phyloP scores from a whole-genome alignment of 2,888 invertebrate species.

The Clusia tigrina region DNA sequence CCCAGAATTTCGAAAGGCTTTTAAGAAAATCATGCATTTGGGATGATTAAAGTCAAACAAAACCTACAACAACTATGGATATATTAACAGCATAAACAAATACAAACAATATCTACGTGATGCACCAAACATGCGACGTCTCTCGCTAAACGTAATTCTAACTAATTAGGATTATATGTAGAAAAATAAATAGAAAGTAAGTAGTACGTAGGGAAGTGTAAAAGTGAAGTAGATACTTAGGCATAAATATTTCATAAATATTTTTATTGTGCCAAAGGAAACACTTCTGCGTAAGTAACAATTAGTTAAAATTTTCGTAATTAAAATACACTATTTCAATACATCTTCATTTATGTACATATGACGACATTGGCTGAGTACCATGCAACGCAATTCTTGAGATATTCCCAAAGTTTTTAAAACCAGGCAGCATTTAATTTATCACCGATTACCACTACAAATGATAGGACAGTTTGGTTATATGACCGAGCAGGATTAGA shows the following conservation, averaged over 20 bases:
- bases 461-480: too few relatives aligned
- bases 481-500: too few relatives aligned
- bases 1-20: slow-evolving; percentile 97
- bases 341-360: neutral
- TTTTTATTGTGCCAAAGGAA: slow-evolving; percentile 42
- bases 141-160: neutral
- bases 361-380: neutral
- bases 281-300: neutral
- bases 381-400: too few relatives aligned
- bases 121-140: neutral
- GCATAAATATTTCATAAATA: slow-evolving; percentile 33
- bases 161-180: neutral
- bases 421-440: too few relatives aligned
- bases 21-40: slow-evolving; percentile 88
- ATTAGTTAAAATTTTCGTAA: neutral
- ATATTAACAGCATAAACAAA: slow-evolving; percentile 3
- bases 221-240: neutral
- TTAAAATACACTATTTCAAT: neutral
- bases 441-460: too few relatives aligned
- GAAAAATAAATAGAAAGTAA: neutral
- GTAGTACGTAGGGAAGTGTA: neutral
- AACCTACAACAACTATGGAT: neutral
- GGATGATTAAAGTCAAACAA: slow-evolving; percentile 62
- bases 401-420: too few relatives aligned
- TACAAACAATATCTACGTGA: neutral